A percentile compares a stretch with the other conserved stretches of the same genome.
Evolutionary conservation across 1,140 invertebrate genomes (phyloP).

Genomic region (Calycopis cecrops): DNA sequence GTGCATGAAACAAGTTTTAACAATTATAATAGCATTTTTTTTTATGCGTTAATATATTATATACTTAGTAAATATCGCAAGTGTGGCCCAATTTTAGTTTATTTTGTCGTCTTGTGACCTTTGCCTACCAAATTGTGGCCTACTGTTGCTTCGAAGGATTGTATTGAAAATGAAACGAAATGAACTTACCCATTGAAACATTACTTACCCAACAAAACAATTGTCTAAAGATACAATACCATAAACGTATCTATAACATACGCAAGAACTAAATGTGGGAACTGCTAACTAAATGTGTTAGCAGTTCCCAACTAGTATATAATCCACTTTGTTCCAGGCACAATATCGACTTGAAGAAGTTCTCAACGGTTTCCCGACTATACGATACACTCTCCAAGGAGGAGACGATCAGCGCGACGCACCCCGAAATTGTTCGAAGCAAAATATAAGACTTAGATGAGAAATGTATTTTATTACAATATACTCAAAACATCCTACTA

Average conservation of each 20-base stretch:
- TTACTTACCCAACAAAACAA: background rate
- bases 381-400: slow-evolving; percentile 47
- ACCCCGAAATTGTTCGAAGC: slow-evolving; percentile 38
- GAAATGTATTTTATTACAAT: background rate
- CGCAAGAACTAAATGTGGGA: background rate
- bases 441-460: slow-evolving; percentile 18
- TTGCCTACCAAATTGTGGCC: too few species aligned
- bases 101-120: too few species aligned
- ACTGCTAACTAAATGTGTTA: too few species aligned
- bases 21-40: too few species aligned
- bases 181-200: too few species aligned
- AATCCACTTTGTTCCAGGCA: slow-evolving; percentile 39
- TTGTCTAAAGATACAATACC: background rate
- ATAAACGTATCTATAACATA: background rate
- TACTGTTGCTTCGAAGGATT: too few species aligned
- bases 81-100: too few species aligned
- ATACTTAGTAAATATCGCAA: too few species aligned
- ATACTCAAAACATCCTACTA: background rate
- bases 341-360: slow-evolving; percentile 44
- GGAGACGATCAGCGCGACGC: slow-evolving; percentile 42
- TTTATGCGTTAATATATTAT: too few species aligned
- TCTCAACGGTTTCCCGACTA: slow-evolving; percentile 46
- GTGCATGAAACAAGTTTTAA: too few species aligned
- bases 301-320: background rate
- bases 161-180: too few species aligned